Evolutionary conservation across 2,888 invertebrate species (phyloP), one percentile per base, ranked within the genome.

Genomic region (Atrina japonica): DNA sequence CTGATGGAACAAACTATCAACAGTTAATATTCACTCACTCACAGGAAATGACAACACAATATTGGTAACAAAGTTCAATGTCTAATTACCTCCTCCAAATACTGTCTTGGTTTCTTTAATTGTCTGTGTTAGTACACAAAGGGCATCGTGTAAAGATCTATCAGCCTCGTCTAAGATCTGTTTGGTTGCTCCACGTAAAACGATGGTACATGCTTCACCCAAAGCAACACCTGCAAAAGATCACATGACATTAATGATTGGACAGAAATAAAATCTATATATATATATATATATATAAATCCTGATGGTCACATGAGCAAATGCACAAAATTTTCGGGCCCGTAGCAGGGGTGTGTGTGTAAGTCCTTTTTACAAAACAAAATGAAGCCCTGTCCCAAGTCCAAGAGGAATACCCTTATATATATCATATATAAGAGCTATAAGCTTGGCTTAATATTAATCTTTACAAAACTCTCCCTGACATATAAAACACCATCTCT

Each of bases 111-210:
- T 95, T 90, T 99, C 98, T 84, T 95, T 95, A 9, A 99, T 97
- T 5, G 99, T 99, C 41, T 98, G 97, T 1, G 97, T 94, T 65
- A 99, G 92, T 0, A 99, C 99, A 90, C 99, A 99, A 2, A 99
- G 93, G 0, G 99, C 99, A 90, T 99, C 99, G 89, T 99, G 99
- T 60, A 99, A 92, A 0, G 99, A 99, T 53, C 99, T 94, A 86
- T 99, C 99, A 0, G 99, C 99, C 91, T 99, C 99, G 86, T 99
- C 99, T 43, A 99, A 94, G 88, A 98, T 97, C 91, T 99, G 99
- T 90, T 98, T 95, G 0, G 99, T 99, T 30, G 99, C 98, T 59
- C 99, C 99, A 73, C 99, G 95, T 83, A 99, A 95, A 0, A 99
- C 95, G 78, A 99, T 94, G 0, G 98, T 97, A 91, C 99, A 99